Base-by-base conservation (phyloP, 1,140 invertebrate species). In the Tetramorium parvispinum region DNA sequence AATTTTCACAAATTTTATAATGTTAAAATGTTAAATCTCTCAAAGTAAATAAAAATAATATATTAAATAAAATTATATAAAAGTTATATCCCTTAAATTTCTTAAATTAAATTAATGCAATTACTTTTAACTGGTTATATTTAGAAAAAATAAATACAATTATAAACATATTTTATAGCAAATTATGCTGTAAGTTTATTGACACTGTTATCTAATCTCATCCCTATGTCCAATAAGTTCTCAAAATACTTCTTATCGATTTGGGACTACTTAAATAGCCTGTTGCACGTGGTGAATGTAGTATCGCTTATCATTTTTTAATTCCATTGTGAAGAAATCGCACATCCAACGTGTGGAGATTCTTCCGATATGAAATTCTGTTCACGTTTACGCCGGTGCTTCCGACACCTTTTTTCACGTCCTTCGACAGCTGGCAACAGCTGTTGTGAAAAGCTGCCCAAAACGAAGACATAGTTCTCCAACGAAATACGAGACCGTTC, bases 381-480 rank as follows among this genome's bases (percentile, higher is more conserved):
- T 91, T 85, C 90, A 91, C 89, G 90, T 91, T 91, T 86, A 91
- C 89, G 57, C 77, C 87, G 61, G 61, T 81, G 81, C 88, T 83
- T 79, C 61, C 85, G 40, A 53, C 79, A 88, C 57, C 68, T 88
- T 86, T 82, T 83, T 83, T 82, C 87, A 63, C 59, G 79, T 82
- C 83, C 89, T 87, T 88, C 89, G 90, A 91, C 90, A 88, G 89
- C 79, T 85, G 87, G 90, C 89, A 91, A 91, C 89, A 91, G 90
- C 90, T 91, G 90, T 85, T 87, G 85, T 57, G 88, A 91, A 91
- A 91, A 85, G 90, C 65, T 85, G 65, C 66, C 49, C 65, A 65
- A 82, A 90, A 88, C 86, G 82, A 91, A 90, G 85, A 85, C 78
- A 68, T 88, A 83, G 78, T 79, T 78, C 53, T 77, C 37, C 37